phyloP scores from a whole-genome alignment of 1,140 invertebrate genomes.

The Stegodyphus mimosarum region DNA sequence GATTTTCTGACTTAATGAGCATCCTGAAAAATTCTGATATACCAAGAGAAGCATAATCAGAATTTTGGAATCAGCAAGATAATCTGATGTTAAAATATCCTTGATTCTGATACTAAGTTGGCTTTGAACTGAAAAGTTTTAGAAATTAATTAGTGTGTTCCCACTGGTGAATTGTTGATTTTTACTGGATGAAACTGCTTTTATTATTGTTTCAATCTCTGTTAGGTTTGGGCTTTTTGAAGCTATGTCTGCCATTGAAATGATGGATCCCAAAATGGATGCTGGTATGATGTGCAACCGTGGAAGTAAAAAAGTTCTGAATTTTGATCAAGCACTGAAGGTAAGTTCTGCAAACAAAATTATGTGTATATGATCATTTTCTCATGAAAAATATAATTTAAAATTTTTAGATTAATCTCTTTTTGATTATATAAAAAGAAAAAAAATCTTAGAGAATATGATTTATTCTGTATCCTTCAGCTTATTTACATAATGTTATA shows the following conservation, averaged over 20 bases:
- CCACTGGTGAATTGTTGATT: background rate
- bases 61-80: too few relatives aligned
- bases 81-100: background rate
- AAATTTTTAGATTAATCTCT: too few relatives aligned
- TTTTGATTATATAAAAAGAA: too few relatives aligned
- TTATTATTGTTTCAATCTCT: slow-evolving; percentile 28
- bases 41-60: too few relatives aligned
- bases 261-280: slow-evolving; percentile 99
- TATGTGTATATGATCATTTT: too few relatives aligned
- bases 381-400: too few relatives aligned
- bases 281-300: slow-evolving; percentile 96
- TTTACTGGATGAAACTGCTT: background rate
- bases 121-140: background rate
- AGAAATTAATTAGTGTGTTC: background rate
- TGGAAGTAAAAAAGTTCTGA: slow-evolving; percentile 80
- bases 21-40: too few relatives aligned
- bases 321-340: slow-evolving; percentile 72
- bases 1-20: too few relatives aligned
- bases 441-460: too few relatives aligned
- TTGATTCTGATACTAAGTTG: background rate
- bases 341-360: background rate
- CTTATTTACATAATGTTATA: too few relatives aligned
- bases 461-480: too few relatives aligned
- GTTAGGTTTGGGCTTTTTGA: slow-evolving; percentile 89
- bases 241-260: slow-evolving; percentile 99